Evolutionary conservation across 2,888 invertebrate genomes (phyloP), one percentile per base, ranked within the genome.

Genomic region (Caradrina kadenii): DNA sequence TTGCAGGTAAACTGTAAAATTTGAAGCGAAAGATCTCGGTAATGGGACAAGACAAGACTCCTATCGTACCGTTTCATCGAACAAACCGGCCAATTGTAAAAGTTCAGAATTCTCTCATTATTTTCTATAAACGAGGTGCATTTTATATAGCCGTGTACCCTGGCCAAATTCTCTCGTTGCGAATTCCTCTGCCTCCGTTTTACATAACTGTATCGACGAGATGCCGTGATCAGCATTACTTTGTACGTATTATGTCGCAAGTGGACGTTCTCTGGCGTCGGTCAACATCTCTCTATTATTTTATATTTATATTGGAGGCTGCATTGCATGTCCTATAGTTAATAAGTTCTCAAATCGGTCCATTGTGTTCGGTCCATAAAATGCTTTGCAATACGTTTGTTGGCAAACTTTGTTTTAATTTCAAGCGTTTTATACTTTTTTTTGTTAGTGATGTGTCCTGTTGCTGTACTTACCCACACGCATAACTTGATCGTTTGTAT

Each of bases 161-260:
- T 59, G 76, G 26, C 82, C 84, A 70, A 82, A 83, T 79, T 85
- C 61, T 64, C 39, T 31, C 22, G 61, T 54, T 54, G 71, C 66
- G 66, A 71, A 76, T 83, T 66, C 72, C 75, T 72, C 50, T 35
- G 55, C 49, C 45, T 73, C 65, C 58, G 64, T 62, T 77, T 80
- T 80, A 80, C 69, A 67, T 82, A 83, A 85, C 85, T 78, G 83
- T 85, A 76, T 73, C 60, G 70, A 50, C 42, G 26, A 68, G 61
- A 69, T 63, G 63, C 73, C 76, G 76, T 76, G 78, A 74, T 76
- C 70, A 58, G 72, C 66, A 74, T 83, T 65, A 68, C 66, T 77
- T 73, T 53, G 52, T 45, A 17, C 45, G 45, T 55, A 39, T 58
- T 26, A 49, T 58, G 60, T 61, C 49, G 60, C 53, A 65, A 60